These are phyloP conservation scores for Megaceryle torquata DNA, from an alignment of 2,113 vertebrate genomes.

Conservation along the genomic window DNA sequence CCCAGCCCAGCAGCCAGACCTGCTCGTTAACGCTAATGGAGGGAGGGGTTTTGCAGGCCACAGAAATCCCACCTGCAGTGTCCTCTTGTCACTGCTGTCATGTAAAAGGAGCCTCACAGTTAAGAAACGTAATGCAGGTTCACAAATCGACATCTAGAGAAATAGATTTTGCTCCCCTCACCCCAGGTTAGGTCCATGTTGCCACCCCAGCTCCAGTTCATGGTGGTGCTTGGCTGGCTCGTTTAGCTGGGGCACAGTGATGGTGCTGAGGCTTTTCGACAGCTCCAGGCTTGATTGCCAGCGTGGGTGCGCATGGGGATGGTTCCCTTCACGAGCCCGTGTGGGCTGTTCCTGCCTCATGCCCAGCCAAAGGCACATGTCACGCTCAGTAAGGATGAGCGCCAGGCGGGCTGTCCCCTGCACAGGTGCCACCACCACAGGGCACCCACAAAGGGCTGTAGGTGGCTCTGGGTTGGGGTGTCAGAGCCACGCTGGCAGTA, in stretches of 20 bases:
- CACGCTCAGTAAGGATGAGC: fast-evolving
- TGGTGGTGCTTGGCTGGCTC: not conserved
- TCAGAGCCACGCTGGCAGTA: fast-evolving
- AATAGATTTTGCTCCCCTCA: not conserved
- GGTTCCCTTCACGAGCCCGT: fast-evolving
- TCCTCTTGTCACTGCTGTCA: fast-evolving
- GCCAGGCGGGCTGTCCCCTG: fast-evolving
- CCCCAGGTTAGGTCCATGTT: fast-evolving
- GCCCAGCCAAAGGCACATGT: fast-evolving
- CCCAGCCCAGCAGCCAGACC: fast-evolving
- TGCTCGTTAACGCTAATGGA: fast-evolving
- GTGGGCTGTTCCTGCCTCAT: fast-evolving
- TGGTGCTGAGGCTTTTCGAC: fast-evolving
- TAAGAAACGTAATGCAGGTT: fast-evolving
- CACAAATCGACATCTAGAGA: not conserved
- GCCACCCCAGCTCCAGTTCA: fast-evolving
- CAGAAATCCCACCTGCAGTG: not conserved
- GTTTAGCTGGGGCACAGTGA: fast-evolving
- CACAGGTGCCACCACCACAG: fast-evolving
- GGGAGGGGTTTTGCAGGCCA: not conserved
- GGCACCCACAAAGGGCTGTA: not conserved
- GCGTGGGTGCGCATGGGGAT: fast-evolving
- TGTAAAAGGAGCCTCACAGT: not conserved
- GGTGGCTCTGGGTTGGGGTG: not conserved
- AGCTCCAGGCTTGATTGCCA: fast-evolving